Evolutionary conservation across 2,888 invertebrate species (phyloP), one percentile per base, ranked within the genome.

Genomic region (Monopis laevigella): DNA sequence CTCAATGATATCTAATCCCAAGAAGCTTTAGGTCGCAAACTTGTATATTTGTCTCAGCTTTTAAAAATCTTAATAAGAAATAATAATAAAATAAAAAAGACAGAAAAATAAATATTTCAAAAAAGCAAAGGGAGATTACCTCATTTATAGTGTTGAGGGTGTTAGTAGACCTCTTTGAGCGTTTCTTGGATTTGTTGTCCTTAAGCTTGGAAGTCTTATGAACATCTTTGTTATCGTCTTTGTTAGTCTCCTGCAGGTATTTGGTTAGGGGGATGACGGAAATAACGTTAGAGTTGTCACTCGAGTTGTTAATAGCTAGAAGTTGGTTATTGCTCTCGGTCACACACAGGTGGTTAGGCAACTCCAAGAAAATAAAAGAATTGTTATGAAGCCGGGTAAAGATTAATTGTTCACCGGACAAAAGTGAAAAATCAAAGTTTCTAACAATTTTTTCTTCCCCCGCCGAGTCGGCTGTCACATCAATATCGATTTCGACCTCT

Each of bases 291-390:
- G 5, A 4, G 2, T 21, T 21, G 12, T 36, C 21, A 24, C 18
- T 49, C n/a, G n/a, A n/a, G 43, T 54, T 47, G 43, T 46, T 51
- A 48, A 45, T 44, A 45, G 16, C 21, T 6, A 24, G 6, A 36
- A 32, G 32, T 32, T 32, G 32, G 32, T 32, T 32, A 32, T 32
- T 10, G 32, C 12, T 36, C 21, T 36, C 21, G 13, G 36, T 19
- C 11, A 36, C 4, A n/a, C 13, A 16, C 48, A 63, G 59, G 58
- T 59, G 58, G 52, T 65, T 59, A 45, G 69, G 65, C 49, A 67
- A 55, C 51, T 71, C 68, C 62, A 71, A 56, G 52, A 68, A 61
- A 42, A 69, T 52, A 48, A 61, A 69, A 60, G 72, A 59, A 52
- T 65, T 68, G 52, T 65, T 64, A 53, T 64, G 55, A 47, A 66